These are phyloP conservation scores for Pseudococcus viburni DNA, from an alignment of 2,888 invertebrate genomes.

Conservation along the genomic window DNA sequence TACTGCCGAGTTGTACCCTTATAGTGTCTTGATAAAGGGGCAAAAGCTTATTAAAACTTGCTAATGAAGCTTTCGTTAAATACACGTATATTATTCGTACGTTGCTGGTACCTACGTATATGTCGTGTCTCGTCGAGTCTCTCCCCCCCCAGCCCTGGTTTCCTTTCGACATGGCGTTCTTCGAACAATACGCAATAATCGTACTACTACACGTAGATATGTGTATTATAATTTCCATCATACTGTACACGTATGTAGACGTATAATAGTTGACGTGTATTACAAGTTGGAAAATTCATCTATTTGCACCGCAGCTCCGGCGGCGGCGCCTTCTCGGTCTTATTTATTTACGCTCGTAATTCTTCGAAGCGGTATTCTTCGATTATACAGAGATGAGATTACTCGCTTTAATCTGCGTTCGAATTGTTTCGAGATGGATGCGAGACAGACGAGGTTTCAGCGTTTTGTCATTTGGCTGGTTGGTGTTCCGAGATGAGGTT, in stretches of 20 bases:
- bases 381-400: no score
- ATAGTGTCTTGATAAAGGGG: neutral
- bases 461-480: no score
- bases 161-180: neutral
- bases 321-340: neutral
- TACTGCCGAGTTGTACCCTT: neutral
- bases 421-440: no score
- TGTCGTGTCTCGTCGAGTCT: neutral
- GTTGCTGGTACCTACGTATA: neutral
- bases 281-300: conserved; percentile 15
- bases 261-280: conserved; percentile 7
- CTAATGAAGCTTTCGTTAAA: conserved; percentile 32
- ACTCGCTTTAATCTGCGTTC: no score
- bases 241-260: neutral
- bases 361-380: no score
- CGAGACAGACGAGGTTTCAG: no score
- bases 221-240: neutral
- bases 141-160: no score
- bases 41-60: conserved; percentile 34
- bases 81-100: conserved; percentile 1
- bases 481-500: no score
- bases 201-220: neutral
- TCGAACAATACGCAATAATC: conserved; percentile 25
- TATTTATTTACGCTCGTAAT: neutral
- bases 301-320: neutral